Evolutionary conservation across 2,888 invertebrate species (phyloP), one percentile per base, ranked within the genome.

Genomic region (Drosophila gaucha): DNA sequence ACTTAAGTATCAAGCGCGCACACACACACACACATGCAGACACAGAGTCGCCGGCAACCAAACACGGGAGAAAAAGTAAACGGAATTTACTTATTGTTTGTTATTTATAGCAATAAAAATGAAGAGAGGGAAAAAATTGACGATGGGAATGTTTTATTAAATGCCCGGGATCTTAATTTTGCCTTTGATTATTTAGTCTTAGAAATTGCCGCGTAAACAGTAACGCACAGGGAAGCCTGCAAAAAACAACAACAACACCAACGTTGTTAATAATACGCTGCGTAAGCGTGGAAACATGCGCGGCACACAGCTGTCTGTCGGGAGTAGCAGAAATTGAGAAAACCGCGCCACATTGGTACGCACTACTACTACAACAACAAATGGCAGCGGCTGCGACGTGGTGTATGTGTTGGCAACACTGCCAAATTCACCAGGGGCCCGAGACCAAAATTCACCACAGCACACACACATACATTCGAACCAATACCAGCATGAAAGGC

Each of bases 271-370:
- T 68, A 86, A 56, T 51, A 72, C 33, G 56, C 65, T 75, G 55
- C 56, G 83, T 77, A 86, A 80, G 86, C 74, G 80, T 80, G 65
- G 67, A 84, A 80, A 80, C 87, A 86, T 80, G 80, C 80, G 80
- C 86, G 84, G 54, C 76, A 75, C 80, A 80, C 80, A 80, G 80
- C 80, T 80, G 80, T 86, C 80, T 67, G 59, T 47, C 20, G 55
- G 30, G 31, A 71, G 65, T 33, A 50, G 52, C 47, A 66, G 54
- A 69, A 59, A 60, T 54, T 65, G 51, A 74, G 67, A 74, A 74
- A 76, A 74, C 72, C 77, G 74, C 74, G 74, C 74, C 77, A 74
- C 74, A 74, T 76, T 76, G 57, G 67, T 73, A 71, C 74, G 75
- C 73, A 73, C 70, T 36, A 59, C 41, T 47, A 74, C 59, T 46